Base-by-base conservation (phyloP, 2,113 vertebrate species). In the Dasypus novemcinctus region DNA sequence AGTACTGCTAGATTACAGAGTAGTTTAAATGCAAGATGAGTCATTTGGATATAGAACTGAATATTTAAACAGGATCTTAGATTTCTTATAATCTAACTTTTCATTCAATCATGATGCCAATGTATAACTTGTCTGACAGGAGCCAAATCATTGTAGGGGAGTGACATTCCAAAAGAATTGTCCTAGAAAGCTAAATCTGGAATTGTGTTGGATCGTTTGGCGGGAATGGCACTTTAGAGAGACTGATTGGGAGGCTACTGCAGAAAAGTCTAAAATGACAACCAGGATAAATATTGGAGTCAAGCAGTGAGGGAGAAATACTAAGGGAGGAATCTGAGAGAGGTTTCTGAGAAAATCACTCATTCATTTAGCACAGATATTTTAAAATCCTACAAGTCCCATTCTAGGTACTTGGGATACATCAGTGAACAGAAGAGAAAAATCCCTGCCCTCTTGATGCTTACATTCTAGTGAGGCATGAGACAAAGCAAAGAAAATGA, bases 21-120 rank as follows among this genome's bases (percentile, higher is more conserved):
- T 29, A 59, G 29, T 92, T 69, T 59, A 31, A 83, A 72, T 90
- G 46, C 80, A 69, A 57, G 15, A 43, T 95, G 88, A 96, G 54
- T 92, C 88, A 79, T 66, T 68, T 38, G 36, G 61, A 81, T 63
- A 38, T 4, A 92, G 46, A 88, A 63, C 41, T 6, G 11, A 94
- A 15, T 57, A 43, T 90, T 87, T 80, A 41, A 86, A n/a, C 36
- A 91, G 59, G 74, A 54, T 74, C 90, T 80, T 75, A 84, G 43
- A 80, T 29, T 88, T 92, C 63, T 43, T 72, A 61, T 87, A 68
- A 90, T 41, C 13, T 17, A 90, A 29, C 90, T 91, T 96, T 49
- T 87, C 66, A 82, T 78, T 91, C 54, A 57, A 92, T 41, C 66
- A 78, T 78, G 52, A 75, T 2, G 31, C 43, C 87, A 38, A 12